phyloP scores from a whole-genome alignment of 2,113 vertebrate genomes.

The Dissostichus mawsoni region DNA sequence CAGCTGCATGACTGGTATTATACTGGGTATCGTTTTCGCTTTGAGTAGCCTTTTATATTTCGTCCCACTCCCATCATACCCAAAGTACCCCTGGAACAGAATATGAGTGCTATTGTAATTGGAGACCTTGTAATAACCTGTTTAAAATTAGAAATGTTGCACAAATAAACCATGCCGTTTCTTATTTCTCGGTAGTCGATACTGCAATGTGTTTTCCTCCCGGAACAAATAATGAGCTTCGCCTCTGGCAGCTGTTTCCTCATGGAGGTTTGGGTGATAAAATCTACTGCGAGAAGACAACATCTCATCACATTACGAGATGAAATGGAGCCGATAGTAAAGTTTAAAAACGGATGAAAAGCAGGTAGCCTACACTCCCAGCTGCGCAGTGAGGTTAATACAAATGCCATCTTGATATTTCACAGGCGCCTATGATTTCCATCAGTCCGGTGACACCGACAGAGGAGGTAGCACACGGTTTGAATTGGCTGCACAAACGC shows the following conservation, averaged over 20 bases:
- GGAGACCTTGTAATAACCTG: not conserved
- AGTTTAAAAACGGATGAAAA: not conserved
- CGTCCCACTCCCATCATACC: not conserved
- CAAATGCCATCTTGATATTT: constrained; percentile 37
- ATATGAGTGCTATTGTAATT: rapidly evolving
- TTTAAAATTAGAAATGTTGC: constrained; percentile 11
- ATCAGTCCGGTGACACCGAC: constrained; percentile 43
- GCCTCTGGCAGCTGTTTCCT: constrained; percentile 32
- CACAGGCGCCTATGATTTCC: constrained; percentile 33
- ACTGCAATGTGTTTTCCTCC: not conserved
- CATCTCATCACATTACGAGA: not conserved
- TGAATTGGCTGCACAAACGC: constrained; percentile 5
- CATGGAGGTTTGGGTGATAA: not conserved
- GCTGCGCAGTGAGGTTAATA: not conserved
- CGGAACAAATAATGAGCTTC: constrained; percentile 8
- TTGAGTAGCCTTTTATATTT: not conserved
- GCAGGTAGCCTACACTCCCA: too few relatives aligned
- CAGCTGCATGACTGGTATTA: constrained; percentile 14
- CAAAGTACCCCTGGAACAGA: not conserved
- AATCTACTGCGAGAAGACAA: not conserved
- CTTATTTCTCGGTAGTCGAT: not conserved
- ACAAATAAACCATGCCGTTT: constrained; percentile 8
- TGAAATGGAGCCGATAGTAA: not conserved
- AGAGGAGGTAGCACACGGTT: constrained; percentile 19
- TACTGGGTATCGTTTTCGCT: not conserved